Base-by-base conservation (phyloP, 2,113 vertebrate species). In the Daphoenositta chrysoptera region DNA sequence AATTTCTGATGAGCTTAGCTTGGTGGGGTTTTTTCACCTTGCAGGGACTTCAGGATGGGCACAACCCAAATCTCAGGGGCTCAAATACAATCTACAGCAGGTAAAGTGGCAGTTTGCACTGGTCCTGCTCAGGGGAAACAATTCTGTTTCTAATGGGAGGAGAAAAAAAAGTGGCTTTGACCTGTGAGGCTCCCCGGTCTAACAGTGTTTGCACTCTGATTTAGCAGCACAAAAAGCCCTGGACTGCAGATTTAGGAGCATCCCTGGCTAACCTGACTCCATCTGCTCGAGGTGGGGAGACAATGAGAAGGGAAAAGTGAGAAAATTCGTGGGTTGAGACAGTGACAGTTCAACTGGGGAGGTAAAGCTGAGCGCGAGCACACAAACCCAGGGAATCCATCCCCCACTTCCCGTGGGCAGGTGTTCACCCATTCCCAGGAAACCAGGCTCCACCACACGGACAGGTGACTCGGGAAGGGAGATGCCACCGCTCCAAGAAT, bases 301-400 rank as follows among this genome's bases (percentile, higher is more conserved):
- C n/a, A 69, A 39, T 13, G 30, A 39, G 19, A 45, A 26, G 30
- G 56, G n/a, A 30, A 14, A 61, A 61, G n/a, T 9, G 73, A 21
- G 64, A 40, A 15, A 30, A 17, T 30, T 5, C 2, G 0, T 20
- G 73, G 54, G 33, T 2, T 45, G 39, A 13, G 40, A 11, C 9
- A 28, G 5, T 30, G 24, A 1, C n/a, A 40, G n/a, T 2, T 47
- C 30, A 9, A 20, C 0, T 6, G 48, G 28, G 47, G 16, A 14
- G 11, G 13, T 31, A 7, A 31, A 35, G 40, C n/a, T 31, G n/a
- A 12, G 48, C 57, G 16, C 6, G 23, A 51, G 22, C 37, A n/a
- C 51, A 45, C 18, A 24, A 51, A 51, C 13, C 7, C 51, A 1
- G 51, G 44, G 60, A 58, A 30, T 39, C 16, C 3, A 16, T 24